Evolutionary conservation across 2,113 vertebrate species (phyloP).

Genomic region (Rhagologus leucostigma): DNA sequence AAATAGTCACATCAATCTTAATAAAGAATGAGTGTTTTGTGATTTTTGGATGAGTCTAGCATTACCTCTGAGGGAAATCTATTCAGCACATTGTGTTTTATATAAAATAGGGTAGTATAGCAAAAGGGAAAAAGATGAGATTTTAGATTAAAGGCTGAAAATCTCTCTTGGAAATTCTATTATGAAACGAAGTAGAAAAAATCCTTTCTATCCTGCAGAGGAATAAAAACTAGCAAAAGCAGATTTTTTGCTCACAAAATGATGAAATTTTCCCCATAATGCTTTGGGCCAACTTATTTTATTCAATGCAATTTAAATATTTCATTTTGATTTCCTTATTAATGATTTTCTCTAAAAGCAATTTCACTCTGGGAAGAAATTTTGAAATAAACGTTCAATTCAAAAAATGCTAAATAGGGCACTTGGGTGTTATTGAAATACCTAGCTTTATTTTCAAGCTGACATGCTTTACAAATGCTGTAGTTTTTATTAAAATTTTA

Average conservation of each 20-base stretch:
- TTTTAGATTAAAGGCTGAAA: not conserved
- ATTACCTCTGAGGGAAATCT: not conserved
- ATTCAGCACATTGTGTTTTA: not conserved
- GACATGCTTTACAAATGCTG: constrained; percentile 17
- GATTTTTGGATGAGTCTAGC: not conserved
- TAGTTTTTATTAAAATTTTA: constrained; percentile 51
- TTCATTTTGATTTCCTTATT: constrained; percentile 57
- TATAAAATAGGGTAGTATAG: not conserved
- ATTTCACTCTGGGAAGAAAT: constrained; percentile 40
- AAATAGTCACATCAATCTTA: not conserved
- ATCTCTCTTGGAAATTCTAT: not conserved
- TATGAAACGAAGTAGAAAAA: not conserved
- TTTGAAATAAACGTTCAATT: constrained; percentile 33
- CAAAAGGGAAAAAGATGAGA: not conserved
- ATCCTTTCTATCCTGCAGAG: not conserved
- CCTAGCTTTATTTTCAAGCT: constrained; percentile 50
- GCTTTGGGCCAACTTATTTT: constrained; percentile 11
- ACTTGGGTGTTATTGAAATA: constrained; percentile 50
- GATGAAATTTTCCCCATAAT: not conserved
- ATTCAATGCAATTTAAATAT: constrained; percentile 37
- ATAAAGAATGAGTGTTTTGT: not conserved
- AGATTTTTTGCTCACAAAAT: not conserved
- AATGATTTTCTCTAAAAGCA: constrained; percentile 30
- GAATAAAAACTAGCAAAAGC: not conserved
- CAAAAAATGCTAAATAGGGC: constrained; percentile 22